Conservation (phyloP, 2,888 invertebrate species). For the Erynnis tages region DNA sequence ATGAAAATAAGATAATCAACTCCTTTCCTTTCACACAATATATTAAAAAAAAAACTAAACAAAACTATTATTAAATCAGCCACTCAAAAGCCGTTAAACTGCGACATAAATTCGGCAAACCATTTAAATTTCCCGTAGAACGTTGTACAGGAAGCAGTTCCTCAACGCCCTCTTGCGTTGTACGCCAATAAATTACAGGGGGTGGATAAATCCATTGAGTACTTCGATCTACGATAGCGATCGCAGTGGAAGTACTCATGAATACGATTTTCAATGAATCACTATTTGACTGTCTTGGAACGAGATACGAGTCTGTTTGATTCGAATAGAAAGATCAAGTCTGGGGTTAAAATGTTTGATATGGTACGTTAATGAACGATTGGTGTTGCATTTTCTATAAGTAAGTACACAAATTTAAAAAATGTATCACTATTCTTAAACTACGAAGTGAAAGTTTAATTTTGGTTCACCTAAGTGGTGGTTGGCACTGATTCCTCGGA, state of each 20-base stretch:
- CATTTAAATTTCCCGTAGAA: conserved; percentile 33
- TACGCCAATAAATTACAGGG: conserved; percentile 65
- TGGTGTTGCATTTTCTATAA: too few species aligned
- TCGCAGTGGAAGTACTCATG: conserved; percentile 44
- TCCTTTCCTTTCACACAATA: too few species aligned
- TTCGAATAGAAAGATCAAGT: conserved; percentile 11
- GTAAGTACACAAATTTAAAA: too few species aligned
- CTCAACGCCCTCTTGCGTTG: conserved; percentile 56
- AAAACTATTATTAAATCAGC: not conserved
- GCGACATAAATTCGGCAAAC: conserved; percentile 6
- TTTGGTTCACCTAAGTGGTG: too few species aligned
- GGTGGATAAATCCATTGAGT: conserved; percentile 65
- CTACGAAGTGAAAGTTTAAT: too few species aligned
- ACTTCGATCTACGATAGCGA: conserved; percentile 56
- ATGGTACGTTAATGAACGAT: not conserved
- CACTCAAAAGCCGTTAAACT: conserved; percentile 7
- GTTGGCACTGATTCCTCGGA: too few species aligned
- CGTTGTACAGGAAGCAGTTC: conserved; percentile 45
- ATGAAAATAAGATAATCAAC: too few species aligned
- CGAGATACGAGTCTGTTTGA: not conserved
- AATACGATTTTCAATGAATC: conserved; percentile 25
- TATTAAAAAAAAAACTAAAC: too few species aligned
- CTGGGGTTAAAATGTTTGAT: conserved; percentile 1
- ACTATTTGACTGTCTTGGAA: conserved; percentile 13
- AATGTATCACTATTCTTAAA: too few species aligned